phyloP scores from a whole-genome alignment of 2,888 invertebrate species.

The Tetragnatha montana region DNA sequence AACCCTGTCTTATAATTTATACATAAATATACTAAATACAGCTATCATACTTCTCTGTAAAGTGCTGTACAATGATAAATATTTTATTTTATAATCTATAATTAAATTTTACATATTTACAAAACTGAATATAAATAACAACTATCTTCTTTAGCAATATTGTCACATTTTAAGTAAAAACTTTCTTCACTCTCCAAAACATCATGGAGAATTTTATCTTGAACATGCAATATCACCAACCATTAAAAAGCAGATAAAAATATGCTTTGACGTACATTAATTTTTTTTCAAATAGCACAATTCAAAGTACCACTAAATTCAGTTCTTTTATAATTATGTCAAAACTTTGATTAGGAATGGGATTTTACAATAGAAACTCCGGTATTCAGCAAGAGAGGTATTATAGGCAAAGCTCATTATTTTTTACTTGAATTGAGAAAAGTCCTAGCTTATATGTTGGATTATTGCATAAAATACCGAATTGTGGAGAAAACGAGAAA shows the following conservation, averaged over 20 bases:
- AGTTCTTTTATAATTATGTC: conserved; percentile 24
- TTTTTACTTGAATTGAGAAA: not conserved
- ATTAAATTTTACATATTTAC: conserved; percentile 30
- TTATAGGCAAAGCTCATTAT: not conserved
- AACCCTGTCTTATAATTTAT: not conserved
- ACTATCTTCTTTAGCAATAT: conserved; percentile 2
- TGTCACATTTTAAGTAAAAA: conserved; percentile 14
- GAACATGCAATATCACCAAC: conserved; percentile 2
- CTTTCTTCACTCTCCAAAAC: not conserved
- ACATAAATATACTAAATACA: not conserved
- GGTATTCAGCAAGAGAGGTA: conserved; percentile 4
- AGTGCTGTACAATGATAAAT: conserved; percentile 16
- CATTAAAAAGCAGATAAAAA: conserved; percentile 19
- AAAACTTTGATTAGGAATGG: conserved; percentile 29
- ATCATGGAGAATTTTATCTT: not conserved
- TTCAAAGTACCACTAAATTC: conserved; percentile 8
- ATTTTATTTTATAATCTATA: conserved; percentile 27
- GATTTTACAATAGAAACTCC: conserved; percentile 38
- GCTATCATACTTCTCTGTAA: not conserved
- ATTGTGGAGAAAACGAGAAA: not conserved
- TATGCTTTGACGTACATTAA: not conserved
- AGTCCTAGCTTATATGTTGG: not conserved
- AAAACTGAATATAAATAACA: conserved; percentile 26
- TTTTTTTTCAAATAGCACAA: conserved; percentile 11
- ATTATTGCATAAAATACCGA: not conserved